Evolutionary conservation across 2,113 vertebrate species (phyloP).

Genomic region (Numida meleagris): DNA sequence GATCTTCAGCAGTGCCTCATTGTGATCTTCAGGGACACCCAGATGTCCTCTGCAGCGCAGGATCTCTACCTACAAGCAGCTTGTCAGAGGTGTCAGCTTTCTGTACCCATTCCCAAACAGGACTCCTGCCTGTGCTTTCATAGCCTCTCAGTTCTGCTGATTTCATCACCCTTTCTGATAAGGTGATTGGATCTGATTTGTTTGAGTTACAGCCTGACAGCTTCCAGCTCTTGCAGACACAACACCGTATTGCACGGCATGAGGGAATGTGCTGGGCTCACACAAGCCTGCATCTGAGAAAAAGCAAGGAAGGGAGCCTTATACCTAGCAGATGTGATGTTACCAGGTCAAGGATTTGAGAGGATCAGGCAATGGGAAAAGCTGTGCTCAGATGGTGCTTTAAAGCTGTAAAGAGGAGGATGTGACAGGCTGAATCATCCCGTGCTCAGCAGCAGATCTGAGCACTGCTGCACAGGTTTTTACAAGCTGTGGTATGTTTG

Average conservation of each 20-base stretch:
- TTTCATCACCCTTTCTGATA: slow-evolving; percentile 17
- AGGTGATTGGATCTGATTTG: slow-evolving; percentile 51
- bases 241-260: not conserved
- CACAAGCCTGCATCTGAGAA: not conserved
- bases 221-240: slow-evolving; percentile 36
- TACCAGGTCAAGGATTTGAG: slow-evolving; percentile 27
- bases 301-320: not conserved
- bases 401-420: not conserved
- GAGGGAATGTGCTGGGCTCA: not conserved
- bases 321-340: slow-evolving; percentile 48
- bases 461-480: not conserved
- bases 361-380: not conserved
- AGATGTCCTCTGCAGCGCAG: not conserved
- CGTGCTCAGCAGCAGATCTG: not conserved
- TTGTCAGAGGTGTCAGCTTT: not conserved
- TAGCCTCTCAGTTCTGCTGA: not conserved
- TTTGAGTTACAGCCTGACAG: slow-evolving; percentile 32
- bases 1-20: not conserved
- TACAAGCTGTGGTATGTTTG: not conserved
- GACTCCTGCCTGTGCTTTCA: not conserved
- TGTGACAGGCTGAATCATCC: slow-evolving; percentile 3
- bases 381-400: not conserved
- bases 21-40: not conserved
- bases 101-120: not conserved
- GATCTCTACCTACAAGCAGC: not conserved